These are phyloP conservation scores for Temnothorax longispinosus DNA, from an alignment of 1,140 invertebrate species.

Conservation along the genomic window DNA sequence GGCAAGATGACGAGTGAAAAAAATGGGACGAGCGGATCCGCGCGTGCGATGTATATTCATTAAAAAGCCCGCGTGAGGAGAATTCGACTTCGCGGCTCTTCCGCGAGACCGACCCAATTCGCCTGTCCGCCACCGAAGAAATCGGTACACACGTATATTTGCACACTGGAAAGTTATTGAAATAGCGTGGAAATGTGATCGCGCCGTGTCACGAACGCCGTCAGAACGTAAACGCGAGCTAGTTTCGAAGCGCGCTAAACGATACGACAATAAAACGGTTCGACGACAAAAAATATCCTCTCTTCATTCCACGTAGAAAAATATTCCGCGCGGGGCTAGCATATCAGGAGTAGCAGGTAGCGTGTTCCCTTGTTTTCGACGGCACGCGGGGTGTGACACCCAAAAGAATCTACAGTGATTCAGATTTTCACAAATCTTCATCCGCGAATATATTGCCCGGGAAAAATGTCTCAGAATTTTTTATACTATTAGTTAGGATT, in stretches of 20 bases:
- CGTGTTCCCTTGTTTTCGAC: not conserved
- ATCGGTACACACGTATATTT: not conserved
- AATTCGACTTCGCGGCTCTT: not conserved
- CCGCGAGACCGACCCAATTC: conserved; percentile 11
- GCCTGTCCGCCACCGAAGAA: not conserved
- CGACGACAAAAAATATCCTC: not conserved
- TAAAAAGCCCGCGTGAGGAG: not conserved
- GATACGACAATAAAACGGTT: not conserved
- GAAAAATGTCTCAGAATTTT: too few relatives aligned
- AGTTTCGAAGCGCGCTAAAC: not conserved
- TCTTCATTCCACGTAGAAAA: not conserved
- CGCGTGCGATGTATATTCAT: conserved; percentile 46
- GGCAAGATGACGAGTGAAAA: conserved; percentile 22
- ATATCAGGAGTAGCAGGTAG: not conserved
- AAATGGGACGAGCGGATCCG: conserved; percentile 39
- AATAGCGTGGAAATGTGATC: not conserved
- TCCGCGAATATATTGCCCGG: too few relatives aligned
- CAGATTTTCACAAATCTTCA: not conserved
- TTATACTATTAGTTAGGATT: too few relatives aligned
- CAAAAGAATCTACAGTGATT: not conserved
- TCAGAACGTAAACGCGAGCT: not conserved
- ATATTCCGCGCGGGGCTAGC: not conserved
- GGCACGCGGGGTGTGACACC: not conserved
- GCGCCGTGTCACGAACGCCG: not conserved
- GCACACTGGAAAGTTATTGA: not conserved